These are phyloP conservation scores for Dromiciops gliroides DNA, from an alignment of 2,113 vertebrate genomes.

Conservation along the genomic window DNA sequence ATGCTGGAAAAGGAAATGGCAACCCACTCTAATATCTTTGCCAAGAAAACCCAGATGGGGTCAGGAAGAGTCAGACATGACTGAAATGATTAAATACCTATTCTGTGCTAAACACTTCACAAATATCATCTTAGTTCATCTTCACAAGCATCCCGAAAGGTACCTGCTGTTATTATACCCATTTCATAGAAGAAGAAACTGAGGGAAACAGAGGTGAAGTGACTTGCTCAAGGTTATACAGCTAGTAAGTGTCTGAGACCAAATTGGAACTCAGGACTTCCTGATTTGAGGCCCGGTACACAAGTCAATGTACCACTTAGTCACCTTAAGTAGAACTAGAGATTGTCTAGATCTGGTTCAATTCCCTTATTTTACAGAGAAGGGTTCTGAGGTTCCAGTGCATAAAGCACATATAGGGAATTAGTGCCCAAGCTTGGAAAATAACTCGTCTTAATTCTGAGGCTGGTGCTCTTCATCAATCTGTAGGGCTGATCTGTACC, in stretches of 20 bases:
- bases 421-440: neutral
- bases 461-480: neutral
- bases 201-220: neutral
- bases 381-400: rapidly evolving
- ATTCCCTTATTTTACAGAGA: rapidly evolving
- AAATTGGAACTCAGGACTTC: neutral
- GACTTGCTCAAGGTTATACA: neutral
- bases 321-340: neutral
- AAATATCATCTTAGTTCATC: neutral
- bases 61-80: neutral
- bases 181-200: neutral
- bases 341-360: rapidly evolving
- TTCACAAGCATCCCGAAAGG: neutral
- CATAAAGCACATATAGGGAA: rapidly evolving
- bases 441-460: neutral
- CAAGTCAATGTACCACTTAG: neutral
- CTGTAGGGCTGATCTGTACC: neutral
- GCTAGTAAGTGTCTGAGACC: neutral
- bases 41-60: neutral
- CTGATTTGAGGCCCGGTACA: neutral
- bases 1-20: neutral
- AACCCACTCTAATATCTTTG: too few relatives aligned
- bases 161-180: neutral
- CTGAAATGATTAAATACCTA: neutral
- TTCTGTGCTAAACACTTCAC: neutral